Conservation (phyloP, 2,797 vertebrate species). For the Arrhamphus sclerolepis region DNA sequence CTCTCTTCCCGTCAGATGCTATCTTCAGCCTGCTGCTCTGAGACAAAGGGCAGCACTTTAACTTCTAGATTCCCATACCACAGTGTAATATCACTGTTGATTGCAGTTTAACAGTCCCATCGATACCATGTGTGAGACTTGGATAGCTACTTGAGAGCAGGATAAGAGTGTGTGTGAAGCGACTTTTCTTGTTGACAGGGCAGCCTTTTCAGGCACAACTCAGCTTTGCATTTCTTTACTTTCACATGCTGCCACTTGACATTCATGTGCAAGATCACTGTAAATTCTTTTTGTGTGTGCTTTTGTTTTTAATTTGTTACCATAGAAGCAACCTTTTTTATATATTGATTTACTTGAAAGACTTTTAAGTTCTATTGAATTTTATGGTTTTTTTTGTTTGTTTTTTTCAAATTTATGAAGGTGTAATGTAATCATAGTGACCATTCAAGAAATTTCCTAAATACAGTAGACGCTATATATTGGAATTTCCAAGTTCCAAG, state of each 20-base stretch:
- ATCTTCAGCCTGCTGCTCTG: conserved; percentile 65
- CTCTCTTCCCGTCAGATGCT: conserved; percentile 58
- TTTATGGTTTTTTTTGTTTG: no score
- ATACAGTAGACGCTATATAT: no score
- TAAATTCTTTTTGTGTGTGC: no score
- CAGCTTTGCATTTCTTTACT: conserved; percentile 32
- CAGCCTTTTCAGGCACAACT: conserved; percentile 22
- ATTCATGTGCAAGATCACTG: no score
- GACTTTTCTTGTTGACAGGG: conserved; percentile 45
- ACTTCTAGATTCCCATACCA: conserved; percentile 68
- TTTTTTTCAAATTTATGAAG: no score
- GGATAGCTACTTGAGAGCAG: conserved; percentile 26
- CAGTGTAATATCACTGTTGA: conserved; percentile 73
- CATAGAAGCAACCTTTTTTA: no score
- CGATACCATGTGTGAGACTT: conserved; percentile 44
- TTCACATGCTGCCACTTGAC: conserved; percentile 14
- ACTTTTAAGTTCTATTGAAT: no score
- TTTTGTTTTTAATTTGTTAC: no score
- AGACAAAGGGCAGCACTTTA: conserved; percentile 72
- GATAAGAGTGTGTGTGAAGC: conserved; percentile 35
- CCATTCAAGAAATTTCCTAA: no score
- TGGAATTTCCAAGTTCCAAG: no score
- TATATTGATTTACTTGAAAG: no score
- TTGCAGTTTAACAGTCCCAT: conserved; percentile 74
- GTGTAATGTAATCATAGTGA: no score